Percentiles rank a stretch among this genome's conserved stretches.
Conservation (phyloP, 2,797 vertebrate genomes). For the Artibeus jamaicensis region DNA sequence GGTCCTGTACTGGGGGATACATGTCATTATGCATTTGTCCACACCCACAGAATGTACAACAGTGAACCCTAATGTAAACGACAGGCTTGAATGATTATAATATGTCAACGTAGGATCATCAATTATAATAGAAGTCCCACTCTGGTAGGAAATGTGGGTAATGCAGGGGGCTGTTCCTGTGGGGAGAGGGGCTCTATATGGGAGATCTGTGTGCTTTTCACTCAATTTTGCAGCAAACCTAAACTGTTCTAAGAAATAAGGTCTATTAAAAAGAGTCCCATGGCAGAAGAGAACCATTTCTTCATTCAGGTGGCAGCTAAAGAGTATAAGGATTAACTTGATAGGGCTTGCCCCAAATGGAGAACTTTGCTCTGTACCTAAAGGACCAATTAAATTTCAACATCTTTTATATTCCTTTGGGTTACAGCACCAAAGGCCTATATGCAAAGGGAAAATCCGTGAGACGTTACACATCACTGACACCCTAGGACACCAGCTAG, state of each 20-base stretch:
- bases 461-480: not conserved
- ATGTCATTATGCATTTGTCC: not conserved
- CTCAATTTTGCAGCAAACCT: not conserved
- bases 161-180: accelerated
- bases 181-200: not conserved
- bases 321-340: slow-evolving; percentile 62
- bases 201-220: not conserved
- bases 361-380: not conserved
- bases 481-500: not conserved
- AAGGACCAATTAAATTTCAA: slow-evolving; percentile 53
- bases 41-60: not conserved
- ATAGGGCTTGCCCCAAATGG: not conserved
- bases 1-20: not conserved
- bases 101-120: not conserved
- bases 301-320: not conserved
- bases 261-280: not conserved
- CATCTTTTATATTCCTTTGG: slow-evolving; percentile 42
- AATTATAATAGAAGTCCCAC: not conserved
- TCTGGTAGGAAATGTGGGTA: not conserved
- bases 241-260: not conserved
- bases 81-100: not conserved
- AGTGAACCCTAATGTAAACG: not conserved
- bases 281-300: slow-evolving; percentile 17
- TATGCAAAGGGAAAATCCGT: not conserved
- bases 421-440: not conserved